Percentiles rank a stretch among this genome's conserved stretches.
phyloP scores from a whole-genome alignment of 2,797 vertebrate genomes.

The Psittacula echo region DNA sequence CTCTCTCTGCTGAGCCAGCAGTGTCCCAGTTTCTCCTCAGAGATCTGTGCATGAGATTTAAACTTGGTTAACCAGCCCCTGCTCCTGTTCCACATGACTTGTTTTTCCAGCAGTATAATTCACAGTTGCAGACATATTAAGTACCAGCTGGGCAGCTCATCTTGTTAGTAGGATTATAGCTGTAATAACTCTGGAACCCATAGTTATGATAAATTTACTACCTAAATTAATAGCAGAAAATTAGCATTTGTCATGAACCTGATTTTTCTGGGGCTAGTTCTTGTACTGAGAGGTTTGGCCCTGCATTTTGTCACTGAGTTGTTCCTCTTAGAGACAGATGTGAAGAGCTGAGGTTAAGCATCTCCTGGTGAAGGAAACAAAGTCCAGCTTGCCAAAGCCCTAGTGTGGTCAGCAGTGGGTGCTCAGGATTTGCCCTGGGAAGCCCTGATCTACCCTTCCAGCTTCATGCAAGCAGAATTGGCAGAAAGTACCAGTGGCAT shows the following conservation, averaged over 20 bases:
- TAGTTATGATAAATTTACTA: neutral
- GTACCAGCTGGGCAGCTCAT: constrained; percentile 19
- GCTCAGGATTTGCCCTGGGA: neutral
- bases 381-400: neutral
- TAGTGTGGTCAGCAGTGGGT: neutral
- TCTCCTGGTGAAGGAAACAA: neutral
- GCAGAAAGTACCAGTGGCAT: neutral
- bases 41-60: neutral
- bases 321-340: neutral
- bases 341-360: neutral
- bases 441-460: neutral
- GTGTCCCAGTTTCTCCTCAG: neutral
- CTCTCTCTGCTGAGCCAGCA: neutral
- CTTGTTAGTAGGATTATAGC: constrained; percentile 14
- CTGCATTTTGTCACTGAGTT: neutral
- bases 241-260: neutral
- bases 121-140: constrained; percentile 10
- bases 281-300: neutral
- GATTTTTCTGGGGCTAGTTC: neutral
- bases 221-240: constrained; percentile 7
- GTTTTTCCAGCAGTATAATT: constrained; percentile 13
- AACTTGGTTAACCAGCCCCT: neutral
- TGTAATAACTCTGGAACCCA: neutral
- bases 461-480: neutral
- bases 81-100: neutral